phyloP scores from a whole-genome alignment of 2,888 invertebrate species.

The Electrophaes corylata region DNA sequence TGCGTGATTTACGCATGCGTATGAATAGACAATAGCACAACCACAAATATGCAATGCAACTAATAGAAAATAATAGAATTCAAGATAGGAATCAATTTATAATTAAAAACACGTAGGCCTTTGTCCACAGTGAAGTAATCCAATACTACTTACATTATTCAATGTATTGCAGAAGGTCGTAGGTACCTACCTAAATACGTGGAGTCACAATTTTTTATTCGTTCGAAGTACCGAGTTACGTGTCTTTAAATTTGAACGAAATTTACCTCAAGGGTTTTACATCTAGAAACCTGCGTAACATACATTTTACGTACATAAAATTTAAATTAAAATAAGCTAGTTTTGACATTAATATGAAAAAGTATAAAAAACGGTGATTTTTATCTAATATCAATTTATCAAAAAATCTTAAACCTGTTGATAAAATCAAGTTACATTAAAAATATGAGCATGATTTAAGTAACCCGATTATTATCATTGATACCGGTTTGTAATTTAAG shows the following conservation, averaged over 20 bases:
- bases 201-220: constrained; percentile 27
- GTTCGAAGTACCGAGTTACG: constrained; percentile 5
- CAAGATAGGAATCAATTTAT: constrained; percentile 19
- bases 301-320: background rate
- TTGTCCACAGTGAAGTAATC: constrained; percentile 48
- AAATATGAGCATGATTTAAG: background rate
- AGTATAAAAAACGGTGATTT: background rate
- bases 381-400: too few relatives aligned
- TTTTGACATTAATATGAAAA: background rate
- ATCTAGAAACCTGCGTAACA: too few relatives aligned
- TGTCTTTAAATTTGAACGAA: constrained; percentile 4
- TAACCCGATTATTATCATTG: background rate
- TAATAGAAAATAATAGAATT: constrained; percentile 1
- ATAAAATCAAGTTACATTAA: background rate
- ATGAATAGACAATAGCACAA: background rate
- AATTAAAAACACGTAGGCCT: constrained; percentile 37
- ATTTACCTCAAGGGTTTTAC: background rate
- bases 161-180: constrained; percentile 49
- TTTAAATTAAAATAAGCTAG: background rate
- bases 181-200: constrained; percentile 11
- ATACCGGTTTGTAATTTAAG: background rate
- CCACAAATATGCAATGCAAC: background rate
- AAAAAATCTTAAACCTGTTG: background rate
- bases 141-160: constrained; percentile 45
- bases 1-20: too few relatives aligned